Evolutionary conservation across 2,888 invertebrate species (phyloP), one percentile per base, ranked within the genome.

Genomic region (Nematopogon swammerdamellus): DNA sequence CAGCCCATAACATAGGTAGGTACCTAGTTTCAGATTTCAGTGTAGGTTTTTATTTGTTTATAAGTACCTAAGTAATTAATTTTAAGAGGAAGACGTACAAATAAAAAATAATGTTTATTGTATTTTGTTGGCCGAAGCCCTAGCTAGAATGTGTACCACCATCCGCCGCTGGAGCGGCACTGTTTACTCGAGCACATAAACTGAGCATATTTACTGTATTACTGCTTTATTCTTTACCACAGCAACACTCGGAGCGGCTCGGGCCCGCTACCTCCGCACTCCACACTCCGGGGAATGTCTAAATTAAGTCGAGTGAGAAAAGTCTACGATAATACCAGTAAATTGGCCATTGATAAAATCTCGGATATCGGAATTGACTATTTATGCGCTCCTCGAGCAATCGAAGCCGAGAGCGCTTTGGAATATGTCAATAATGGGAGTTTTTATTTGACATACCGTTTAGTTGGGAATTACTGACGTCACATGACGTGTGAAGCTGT

Each of bases 301-400:
- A 75, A 75, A 77, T 77, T 77, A 75, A 8, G 75, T 72, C 58
- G 70, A 71, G 76, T 75, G 76, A 76, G 75, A 76, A 76, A 75
- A 73, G 73, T 36, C 36, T 8, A 36, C 8, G 36, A 14, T 36
- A 14, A 36, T 36, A 14, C 36, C 65, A 63, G 69, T 75, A 73
- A 73, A 75, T 76, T 68, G 69, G 59, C 60, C n/a, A 14, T 66
- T 65, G 72, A 73, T 77, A 74, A 74, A 68, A 68, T 72, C 69
- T 36, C 36, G 25, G 36, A 36, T 36, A 36, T 36, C 36, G 36
- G 14, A 36, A 14, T 14, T 4, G 36, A 36, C 36, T 36, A 36
- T 36, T 36, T 36, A 36, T 36, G 36, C 36, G 36, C 10, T 25
- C 25, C 25, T 36, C 36, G 36, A 8, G 36, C 11, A 36, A 14